Base-by-base conservation (phyloP, 2,797 vertebrate species). In the Carcharodon carcharias region DNA sequence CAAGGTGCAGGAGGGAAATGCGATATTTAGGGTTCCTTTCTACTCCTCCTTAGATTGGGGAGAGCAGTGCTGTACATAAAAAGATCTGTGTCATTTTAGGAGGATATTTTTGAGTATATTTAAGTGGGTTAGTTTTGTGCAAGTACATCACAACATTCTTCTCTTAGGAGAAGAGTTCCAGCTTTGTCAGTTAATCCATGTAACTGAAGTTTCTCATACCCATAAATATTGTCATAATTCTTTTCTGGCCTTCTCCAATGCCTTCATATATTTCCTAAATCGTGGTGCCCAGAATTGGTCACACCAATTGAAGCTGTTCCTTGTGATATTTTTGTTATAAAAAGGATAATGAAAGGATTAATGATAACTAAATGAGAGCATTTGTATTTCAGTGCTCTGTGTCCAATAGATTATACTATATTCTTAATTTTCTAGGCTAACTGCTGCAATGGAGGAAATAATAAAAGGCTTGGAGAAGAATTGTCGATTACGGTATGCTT, bases 381-480 rank as follows among this genome's bases (percentile, higher is more conserved):
- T 95, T 95, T 50, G 6, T 95, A 73, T 56, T 73, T 56, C 26
- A 7, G 11, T 67, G 7, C 23, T 28, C 45, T 31, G 16, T 77
- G 65, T 77, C 50, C 50, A n/a, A 56, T 58, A 7, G 28, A 4
- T 95, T 3, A 14, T 28, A 71, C 45, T 28, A 56, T 18, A n/a
- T 56, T 71, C 26, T 77, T 58, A 16, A n/a, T 35, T 95, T 77
- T 95, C 21, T 73, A 95, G 94, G 77, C 45, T 56, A 73, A 77
- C 50, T 77, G 69, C 7, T 95, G 69, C 69, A 71, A 95, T 95
- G 94, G 94, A 95, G 6, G 67, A 73, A 95, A 18, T 95, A 77
- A 95, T 77, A 95, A 58, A 77, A 58, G 94, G 94, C 0, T 77
- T 95, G 69, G 94, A 95, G 69, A 95, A 95, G 69, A 95, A 58